phyloP scores from a whole-genome alignment of 2,888 invertebrate genomes.

The Artemia sp. region DNA sequence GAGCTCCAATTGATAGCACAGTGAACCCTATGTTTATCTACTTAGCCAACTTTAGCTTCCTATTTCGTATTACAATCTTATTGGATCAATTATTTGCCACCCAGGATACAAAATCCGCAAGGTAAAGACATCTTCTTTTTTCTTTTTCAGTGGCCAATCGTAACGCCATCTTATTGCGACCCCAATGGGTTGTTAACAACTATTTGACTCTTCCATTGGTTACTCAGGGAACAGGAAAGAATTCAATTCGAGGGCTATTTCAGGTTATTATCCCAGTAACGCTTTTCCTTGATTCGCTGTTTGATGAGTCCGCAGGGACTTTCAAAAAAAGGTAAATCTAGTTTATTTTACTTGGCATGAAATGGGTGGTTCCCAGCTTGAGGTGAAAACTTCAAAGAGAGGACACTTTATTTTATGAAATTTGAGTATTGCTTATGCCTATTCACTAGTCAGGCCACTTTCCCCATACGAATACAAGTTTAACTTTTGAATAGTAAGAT shows the following conservation, averaged over 20 bases:
- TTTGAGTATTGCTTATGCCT: too few species aligned
- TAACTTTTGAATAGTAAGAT: too few species aligned
- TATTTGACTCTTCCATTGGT: slow-evolving; percentile 20
- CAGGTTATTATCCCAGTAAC: slow-evolving; percentile 22
- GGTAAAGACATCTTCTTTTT: slow-evolving; percentile 15
- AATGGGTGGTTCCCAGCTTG: too few species aligned
- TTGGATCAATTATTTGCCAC: slow-evolving; percentile 20
- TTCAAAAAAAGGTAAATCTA: neutral
- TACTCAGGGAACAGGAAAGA: slow-evolving; percentile 16
- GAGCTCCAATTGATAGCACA: slow-evolving; percentile 16
- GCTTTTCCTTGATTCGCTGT: slow-evolving; percentile 24
- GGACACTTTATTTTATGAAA: too few species aligned
- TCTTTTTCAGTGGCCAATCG: slow-evolving; percentile 16
- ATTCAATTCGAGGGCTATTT: slow-evolving; percentile 20
- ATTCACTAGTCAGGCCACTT: too few species aligned
- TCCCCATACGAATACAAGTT: too few species aligned
- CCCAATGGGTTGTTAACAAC: slow-evolving; percentile 22
- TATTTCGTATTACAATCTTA: slow-evolving; percentile 18
- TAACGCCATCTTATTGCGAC: slow-evolving; percentile 20
- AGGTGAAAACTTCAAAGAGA: too few species aligned
- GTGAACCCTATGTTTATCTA: slow-evolving; percentile 18
- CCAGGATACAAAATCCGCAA: slow-evolving; percentile 17
- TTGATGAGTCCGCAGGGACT: slow-evolving; percentile 20
- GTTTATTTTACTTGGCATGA: too few species aligned
- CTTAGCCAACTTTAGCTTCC: slow-evolving; percentile 18